Base-by-base conservation (phyloP, 2,797 vertebrate genomes). In the Sphenopsis melanotis region DNA sequence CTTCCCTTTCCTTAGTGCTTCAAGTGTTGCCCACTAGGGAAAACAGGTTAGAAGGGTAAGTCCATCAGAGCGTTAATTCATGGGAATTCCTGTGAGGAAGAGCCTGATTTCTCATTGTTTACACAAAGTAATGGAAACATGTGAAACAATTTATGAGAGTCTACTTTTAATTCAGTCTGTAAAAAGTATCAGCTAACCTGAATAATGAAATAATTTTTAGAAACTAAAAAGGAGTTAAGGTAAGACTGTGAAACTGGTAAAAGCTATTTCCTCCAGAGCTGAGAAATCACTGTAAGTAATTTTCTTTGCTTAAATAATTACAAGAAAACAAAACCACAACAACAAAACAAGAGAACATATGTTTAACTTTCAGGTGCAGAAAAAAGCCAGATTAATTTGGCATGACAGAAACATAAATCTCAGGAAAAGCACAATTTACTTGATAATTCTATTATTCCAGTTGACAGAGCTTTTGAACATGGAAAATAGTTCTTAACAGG, bases 361-460 rank as follows among this genome's bases (percentile, higher is more conserved):
- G 19, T 57, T 84, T 75, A 61, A 70, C 42, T 79, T 87, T 39
- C 49, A 75, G n/a, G 23, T 87, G 27, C 26, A 76, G 30, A 70
- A 87, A 79, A 89, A 88, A 68, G 11, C 39, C 34, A 88, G 39
- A 65, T 69, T 65, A 82, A 68, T 74, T 77, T 89, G 29, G 27
- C 32, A 47, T n/a, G 27, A 83, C 34, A 75, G 49, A 94, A 96
- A 83, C 17, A 76, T 23, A 91, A 59, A 80, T 64, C 50, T 57
- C 46, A 56, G 42, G 34, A 94, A 93, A 93, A 88, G 53, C 42
- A 83, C 37, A 66, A 80, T 61, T 92, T 81, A 57, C 57, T 66
- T 37, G 11, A 55, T 92, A 77, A 86, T 87, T 56, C 42, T 74
- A 32, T 61, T 59, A 85, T 85, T 90, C 52, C 56, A 87, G 30